Conservation (phyloP, 1,140 invertebrate species). For the Paralvinella palmiformis region DNA sequence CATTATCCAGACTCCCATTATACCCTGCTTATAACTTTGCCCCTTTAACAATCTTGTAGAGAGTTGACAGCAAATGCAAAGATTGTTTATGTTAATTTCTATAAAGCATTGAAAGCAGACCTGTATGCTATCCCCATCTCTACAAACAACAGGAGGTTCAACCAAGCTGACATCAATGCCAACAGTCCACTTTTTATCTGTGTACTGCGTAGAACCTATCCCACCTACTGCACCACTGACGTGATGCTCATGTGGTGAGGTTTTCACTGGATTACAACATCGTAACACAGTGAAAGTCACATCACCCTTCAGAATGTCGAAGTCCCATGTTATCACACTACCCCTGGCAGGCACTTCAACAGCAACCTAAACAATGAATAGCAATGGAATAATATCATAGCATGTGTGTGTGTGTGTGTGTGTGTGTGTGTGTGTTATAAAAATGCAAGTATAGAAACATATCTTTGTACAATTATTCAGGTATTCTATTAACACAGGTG, state of each 20-base stretch:
- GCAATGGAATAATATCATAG: too few species aligned
- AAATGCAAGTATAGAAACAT: too few species aligned
- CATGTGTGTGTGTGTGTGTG: too few species aligned
- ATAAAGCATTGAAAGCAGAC: too few species aligned
- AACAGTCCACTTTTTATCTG: conserved; percentile 72
- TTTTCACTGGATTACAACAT: conserved; percentile 53
- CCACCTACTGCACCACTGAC: conserved; percentile 39
- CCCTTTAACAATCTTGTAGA: too few species aligned
- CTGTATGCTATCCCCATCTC: conserved; percentile 92
- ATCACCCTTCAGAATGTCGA: conserved; percentile 87
- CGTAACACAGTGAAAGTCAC: conserved; percentile 79
- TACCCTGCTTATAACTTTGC: too few species aligned
- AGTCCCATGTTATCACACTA: conserved; percentile 92
- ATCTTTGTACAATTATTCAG: too few species aligned
- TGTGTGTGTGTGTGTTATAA: too few species aligned
- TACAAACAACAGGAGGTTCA: conserved; percentile 73
- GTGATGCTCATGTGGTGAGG: conserved; percentile 38
- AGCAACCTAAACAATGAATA: conserved; percentile 56
- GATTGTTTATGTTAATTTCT: too few species aligned
- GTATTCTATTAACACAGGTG: too few species aligned
- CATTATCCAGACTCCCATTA: too few species aligned
- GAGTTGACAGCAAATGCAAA: too few species aligned
- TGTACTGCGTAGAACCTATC: conserved; percentile 47
- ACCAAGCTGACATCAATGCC: conserved; percentile 72
- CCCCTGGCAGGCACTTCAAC: conserved; percentile 76